These are phyloP conservation scores for Cephus spinipes DNA, from an alignment of 2,888 invertebrate species.

Conservation along the genomic window DNA sequence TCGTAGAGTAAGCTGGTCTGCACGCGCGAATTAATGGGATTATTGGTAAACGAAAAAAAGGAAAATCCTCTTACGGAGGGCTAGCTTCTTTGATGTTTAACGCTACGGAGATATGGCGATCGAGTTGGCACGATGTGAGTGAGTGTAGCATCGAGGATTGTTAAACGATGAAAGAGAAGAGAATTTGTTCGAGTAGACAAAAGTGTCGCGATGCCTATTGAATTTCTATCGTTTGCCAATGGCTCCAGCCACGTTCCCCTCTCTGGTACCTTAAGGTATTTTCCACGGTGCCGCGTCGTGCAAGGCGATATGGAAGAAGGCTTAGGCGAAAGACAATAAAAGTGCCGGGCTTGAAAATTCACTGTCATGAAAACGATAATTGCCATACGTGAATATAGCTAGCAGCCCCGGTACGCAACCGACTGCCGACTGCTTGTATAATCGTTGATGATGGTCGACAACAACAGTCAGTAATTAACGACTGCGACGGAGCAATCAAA, in stretches of 20 bases:
- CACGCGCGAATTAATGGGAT: not conserved
- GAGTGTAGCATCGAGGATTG: not conserved
- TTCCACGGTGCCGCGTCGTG: not conserved
- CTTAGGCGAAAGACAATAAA: not conserved
- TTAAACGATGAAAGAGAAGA: not conserved
- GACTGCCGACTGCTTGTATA: not conserved
- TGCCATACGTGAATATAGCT: not conserved
- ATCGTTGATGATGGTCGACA: not conserved
- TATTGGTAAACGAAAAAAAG: not conserved
- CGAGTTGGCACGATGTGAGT: not conserved
- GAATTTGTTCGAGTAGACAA: not conserved
- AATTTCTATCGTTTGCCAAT: not conserved
- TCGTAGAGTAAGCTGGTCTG: not conserved
- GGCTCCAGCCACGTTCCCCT: not conserved
- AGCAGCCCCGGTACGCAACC: not conserved
- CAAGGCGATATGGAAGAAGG: not conserved
- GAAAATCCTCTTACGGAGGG: not conserved
- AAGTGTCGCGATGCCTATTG: not conserved
- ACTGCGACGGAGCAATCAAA: not conserved
- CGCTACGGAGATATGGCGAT: not conserved
- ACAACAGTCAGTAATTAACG: not conserved
- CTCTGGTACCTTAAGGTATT: not conserved
- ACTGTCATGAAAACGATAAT: not conserved
- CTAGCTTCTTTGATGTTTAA: not conserved
- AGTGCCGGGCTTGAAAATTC: not conserved